Base-by-base conservation (phyloP, 2,797 vertebrate genomes). In the Apogon hyalosoma region DNA sequence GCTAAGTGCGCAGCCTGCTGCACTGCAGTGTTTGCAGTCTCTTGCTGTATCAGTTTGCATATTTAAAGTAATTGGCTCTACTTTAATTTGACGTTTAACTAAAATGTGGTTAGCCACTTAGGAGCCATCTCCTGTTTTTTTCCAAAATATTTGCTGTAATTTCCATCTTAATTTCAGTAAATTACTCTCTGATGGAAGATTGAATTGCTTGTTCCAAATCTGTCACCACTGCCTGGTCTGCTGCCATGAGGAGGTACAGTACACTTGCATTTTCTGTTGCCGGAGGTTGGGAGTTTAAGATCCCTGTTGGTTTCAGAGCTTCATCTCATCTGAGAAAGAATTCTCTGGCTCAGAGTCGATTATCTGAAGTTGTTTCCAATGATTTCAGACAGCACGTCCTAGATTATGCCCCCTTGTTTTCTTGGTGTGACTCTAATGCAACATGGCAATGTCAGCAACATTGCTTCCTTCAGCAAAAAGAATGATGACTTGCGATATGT, bases 401-500 rank as follows among this genome's bases (percentile, higher is more conserved):
- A 91, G 85, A 92, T 90, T 88, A 88, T 87, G 86, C 76, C 80
- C 90, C 82, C 85, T 87, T 92, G 83, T 92, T 92, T 91, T 90
- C 88, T 79, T 70, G 62, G 81, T 61, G 85, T 90, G 92, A 95
- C 80, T 87, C 70, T 93, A 92, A 93, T 92, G 87, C 87, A 90
- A 88, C 88, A 72, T 91, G 92, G 88, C 93, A 91, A 83, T 73
- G 80, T 88, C 89, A 90, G 84, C 84, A 87, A 88, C 87, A 77
- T 82, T 89, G 88, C 92, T 83, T 93, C 89, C 89, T 91, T 92
- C 91, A 93, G 91, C 92, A 90, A 86, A 93, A 92, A 91, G 84
- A 91, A 91, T 84, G 88, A 92, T 92, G 91, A 93, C 90, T 91
- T 74, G 75, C 81, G 83, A 91, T 89, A 90, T 87, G 81, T 82